Percentiles rank a stretch among this genome's conserved stretches.
Evolutionary conservation across 1,140 invertebrate species (phyloP).

Genomic region (Procambarus virginalis): DNA sequence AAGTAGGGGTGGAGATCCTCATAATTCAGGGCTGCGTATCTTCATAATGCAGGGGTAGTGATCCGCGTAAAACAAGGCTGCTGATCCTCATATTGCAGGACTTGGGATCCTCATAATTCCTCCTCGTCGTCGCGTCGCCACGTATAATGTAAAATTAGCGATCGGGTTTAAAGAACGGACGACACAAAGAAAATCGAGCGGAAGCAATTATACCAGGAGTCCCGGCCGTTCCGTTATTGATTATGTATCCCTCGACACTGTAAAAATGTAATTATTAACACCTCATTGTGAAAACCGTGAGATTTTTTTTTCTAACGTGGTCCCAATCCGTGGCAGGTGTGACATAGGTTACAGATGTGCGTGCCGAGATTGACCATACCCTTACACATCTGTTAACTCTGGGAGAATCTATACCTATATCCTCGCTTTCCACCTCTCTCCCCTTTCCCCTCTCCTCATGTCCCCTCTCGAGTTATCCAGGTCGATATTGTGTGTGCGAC

Average conservation of each 20-base stretch:
- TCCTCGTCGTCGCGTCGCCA: not conserved
- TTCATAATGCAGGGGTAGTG: too few species aligned
- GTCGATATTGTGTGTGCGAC: slow-evolving; percentile 36
- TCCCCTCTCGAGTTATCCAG: slow-evolving; percentile 41
- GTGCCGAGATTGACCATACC: not conserved
- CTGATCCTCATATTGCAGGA: too few species aligned
- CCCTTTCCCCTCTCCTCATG: slow-evolving; percentile 29
- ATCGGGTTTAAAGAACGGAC: not conserved
- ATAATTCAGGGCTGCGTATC: too few species aligned
- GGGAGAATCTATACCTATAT: not conserved
- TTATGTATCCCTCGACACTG: slow-evolving; percentile 12
- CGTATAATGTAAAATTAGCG: not conserved
- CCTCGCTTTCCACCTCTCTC: not conserved
- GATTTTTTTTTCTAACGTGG: too few species aligned
- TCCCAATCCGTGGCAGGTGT: not conserved
- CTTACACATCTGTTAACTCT: slow-evolving; percentile 2
- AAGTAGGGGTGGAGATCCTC: too few species aligned
- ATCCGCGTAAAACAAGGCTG: too few species aligned
- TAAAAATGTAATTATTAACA: not conserved
- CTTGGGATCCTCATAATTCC: too few species aligned
- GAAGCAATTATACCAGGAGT: not conserved
- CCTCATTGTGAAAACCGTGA: not conserved
- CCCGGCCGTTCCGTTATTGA: slow-evolving; percentile 7
- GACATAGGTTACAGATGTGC: not conserved
- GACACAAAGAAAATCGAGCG: not conserved